Base-by-base conservation (phyloP, 2,113 vertebrate genomes). In the Melanerpes aurifrons region DNA sequence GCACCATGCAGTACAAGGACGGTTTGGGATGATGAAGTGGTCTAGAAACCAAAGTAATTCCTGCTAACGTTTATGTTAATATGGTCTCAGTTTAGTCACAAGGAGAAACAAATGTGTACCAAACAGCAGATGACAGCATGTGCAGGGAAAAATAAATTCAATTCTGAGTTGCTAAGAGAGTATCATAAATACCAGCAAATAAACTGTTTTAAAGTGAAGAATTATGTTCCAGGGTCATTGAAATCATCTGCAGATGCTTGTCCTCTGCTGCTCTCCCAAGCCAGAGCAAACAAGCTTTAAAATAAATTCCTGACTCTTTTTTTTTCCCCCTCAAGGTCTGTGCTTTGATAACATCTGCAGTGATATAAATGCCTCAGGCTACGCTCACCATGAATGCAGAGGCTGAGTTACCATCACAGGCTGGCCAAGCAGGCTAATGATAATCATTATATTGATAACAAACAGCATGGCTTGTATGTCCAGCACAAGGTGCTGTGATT, bases 291-390 rank as follows among this genome's bases (percentile, higher is more conserved):
- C 31, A 62, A 67, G 35, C 80, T 94, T 92, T 82, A 66, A 63
- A 91, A 94, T 47, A 86, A 86, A 85, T 87, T 76, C 89, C 68
- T 37, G 50, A 56, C 58, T 89, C 14, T 78, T 82, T 88, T 91
- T 82, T 78, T 59, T 19, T 43, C 2, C 83, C 74, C 21, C n/a
- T n/a, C 72, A 58, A 94, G 87, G 83, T 79, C 73, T 92, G 71
- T 62, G 61, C 86, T 92, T 68, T 66, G 93, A 94, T 95, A 94
- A 90, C 81, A 85, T 96, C 93, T 95, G 92, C 74, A 86, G 91
- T 11, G 5, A 50, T 22, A 40, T 0, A 73, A 87, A 69, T 12
- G 81, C 63, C 74, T 79, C 6, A 3, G 40, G 1, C 3, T 37
- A 14, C 12, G 31, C 74, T 94, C 18, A 3, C 50, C 0, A 5